Conservation (phyloP, 2,888 invertebrate genomes). For the Amiota communis region DNA sequence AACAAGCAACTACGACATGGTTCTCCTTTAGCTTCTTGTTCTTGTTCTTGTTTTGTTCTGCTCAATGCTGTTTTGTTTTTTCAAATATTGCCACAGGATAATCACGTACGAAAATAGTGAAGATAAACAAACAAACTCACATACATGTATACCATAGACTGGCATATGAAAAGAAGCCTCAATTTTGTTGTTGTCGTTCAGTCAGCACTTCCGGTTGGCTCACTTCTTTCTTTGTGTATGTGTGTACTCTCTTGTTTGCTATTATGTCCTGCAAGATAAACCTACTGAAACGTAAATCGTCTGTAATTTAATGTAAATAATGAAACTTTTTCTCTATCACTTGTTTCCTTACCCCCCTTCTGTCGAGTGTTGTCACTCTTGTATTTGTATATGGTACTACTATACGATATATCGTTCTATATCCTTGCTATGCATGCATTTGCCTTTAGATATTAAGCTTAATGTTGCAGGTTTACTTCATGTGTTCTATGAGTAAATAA, state of each 20-base stretch:
- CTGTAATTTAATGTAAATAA: conserved; percentile 47
- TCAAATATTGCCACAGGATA: conserved; percentile 33
- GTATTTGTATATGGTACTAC: background rate
- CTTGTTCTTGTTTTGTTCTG: background rate
- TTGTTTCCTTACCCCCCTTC: background rate
- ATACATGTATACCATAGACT: background rate
- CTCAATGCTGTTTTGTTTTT: conserved; percentile 7
- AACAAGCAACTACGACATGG: background rate
- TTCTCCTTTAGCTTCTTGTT: background rate
- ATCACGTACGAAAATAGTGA: conserved; percentile 23
- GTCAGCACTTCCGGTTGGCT: conserved; percentile 18
- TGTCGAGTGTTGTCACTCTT: background rate
- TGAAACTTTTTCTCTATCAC: conserved; percentile 31
- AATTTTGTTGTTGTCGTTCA: background rate
- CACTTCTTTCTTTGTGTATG: conserved; percentile 10
- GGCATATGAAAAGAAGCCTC: conserved; percentile 26
- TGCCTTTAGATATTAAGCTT: background rate
- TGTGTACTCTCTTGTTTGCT: background rate
- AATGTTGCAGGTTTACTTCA: conserved; percentile 41
- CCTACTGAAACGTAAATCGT: conserved; percentile 32
- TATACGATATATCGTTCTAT: background rate
- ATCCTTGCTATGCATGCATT: background rate
- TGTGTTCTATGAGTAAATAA: conserved; percentile 38
- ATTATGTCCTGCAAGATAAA: conserved; percentile 25
- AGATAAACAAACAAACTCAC: conserved; percentile 14